Percentiles rank a stretch among this genome's conserved stretches.
Evolutionary conservation across 2,888 invertebrate genomes (phyloP).

Genomic region (Hirtodrosophila alboralis): DNA sequence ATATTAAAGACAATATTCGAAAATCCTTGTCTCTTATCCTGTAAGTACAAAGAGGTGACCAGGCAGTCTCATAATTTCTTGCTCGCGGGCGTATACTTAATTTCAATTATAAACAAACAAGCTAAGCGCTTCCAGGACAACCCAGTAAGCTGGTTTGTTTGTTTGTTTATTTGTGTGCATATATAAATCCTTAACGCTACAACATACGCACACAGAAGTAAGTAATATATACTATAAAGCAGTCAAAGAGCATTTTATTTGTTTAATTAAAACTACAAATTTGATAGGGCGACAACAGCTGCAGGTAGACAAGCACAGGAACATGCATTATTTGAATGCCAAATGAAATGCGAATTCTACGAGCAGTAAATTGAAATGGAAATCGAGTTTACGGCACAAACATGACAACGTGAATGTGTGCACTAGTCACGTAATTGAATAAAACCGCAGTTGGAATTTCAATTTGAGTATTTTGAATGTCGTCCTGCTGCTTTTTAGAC

Average conservation of each 20-base stretch:
- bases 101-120: conserved; percentile 47
- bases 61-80: conserved; percentile 15
- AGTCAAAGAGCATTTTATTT: conserved; percentile 45
- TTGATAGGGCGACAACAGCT: conserved; percentile 35
- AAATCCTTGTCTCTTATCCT: too few relatives aligned
- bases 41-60: conserved; percentile 14
- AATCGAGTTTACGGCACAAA: conserved; percentile 43
- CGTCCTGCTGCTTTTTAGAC: background rate
- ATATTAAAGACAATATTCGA: background rate
- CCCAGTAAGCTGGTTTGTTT: conserved; percentile 1
- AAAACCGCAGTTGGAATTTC: conserved; percentile 57
- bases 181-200: conserved; percentile 11
- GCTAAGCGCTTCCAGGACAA: conserved; percentile 15
- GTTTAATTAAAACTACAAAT: conserved; percentile 60
- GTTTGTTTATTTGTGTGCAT: conserved; percentile 1
- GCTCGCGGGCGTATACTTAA: conserved; percentile 53
- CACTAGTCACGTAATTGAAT: conserved; percentile 72
- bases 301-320: conserved; percentile 30
- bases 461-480: conserved; percentile 37
- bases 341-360: conserved; percentile 51
- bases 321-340: conserved; percentile 39
- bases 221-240: too few relatives aligned
- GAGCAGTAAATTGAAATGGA: conserved; percentile 59
- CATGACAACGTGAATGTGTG: conserved; percentile 26
- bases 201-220: too few relatives aligned